These are phyloP conservation scores for Paracentrotus lividus DNA, from an alignment of 53 echinoderm and acorn worm species.

Conservation along the genomic window DNA sequence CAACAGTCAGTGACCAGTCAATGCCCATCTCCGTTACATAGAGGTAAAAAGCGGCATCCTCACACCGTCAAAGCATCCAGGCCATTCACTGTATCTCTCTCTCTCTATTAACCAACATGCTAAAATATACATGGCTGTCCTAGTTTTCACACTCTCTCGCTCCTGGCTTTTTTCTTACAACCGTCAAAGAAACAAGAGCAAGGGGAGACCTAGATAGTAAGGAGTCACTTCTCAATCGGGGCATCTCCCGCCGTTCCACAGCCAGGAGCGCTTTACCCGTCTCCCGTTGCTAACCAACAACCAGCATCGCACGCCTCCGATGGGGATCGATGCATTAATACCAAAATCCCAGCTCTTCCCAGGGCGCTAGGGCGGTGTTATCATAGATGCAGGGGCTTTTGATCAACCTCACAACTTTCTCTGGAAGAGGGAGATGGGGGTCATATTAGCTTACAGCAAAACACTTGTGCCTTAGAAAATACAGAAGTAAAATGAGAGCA, in stretches of 20 bases:
- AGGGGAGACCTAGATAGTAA: slow-evolving; percentile 56
- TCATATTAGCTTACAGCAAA: slow-evolving; percentile 66
- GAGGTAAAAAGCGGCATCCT: background rate
- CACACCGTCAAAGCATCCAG: slow-evolving; percentile 40
- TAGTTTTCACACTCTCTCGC: slow-evolving; percentile 69
- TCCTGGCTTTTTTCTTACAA: slow-evolving; percentile 39
- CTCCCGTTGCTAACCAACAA: slow-evolving; percentile 50
- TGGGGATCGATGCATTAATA: slow-evolving; percentile 64
- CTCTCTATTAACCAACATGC: slow-evolving; percentile 67
- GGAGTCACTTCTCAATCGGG: slow-evolving; percentile 66
- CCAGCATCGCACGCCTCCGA: slow-evolving; percentile 43
- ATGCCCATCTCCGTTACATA: slow-evolving; percentile 23
- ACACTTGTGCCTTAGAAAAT: slow-evolving; percentile 12
- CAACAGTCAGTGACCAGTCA: slow-evolving; percentile 67
- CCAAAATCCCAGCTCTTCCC: slow-evolving; percentile 29
- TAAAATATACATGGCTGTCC: slow-evolving; percentile 59
- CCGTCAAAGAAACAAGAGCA: slow-evolving; percentile 44
- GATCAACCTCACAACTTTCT: slow-evolving; percentile 22
- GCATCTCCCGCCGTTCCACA: slow-evolving; percentile 54
- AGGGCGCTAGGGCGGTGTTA: slow-evolving; percentile 30
- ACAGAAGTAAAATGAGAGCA: slow-evolving; percentile 45
- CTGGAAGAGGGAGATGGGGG: slow-evolving; percentile 49
- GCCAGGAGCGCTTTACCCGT: slow-evolving; percentile 62
- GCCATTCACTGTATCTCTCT: slow-evolving; percentile 65
- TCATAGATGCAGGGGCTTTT: slow-evolving; percentile 58